These are phyloP conservation scores for Sebastes reedi DNA, from an alignment of 2,797 vertebrate genomes.

Conservation along the genomic window DNA sequence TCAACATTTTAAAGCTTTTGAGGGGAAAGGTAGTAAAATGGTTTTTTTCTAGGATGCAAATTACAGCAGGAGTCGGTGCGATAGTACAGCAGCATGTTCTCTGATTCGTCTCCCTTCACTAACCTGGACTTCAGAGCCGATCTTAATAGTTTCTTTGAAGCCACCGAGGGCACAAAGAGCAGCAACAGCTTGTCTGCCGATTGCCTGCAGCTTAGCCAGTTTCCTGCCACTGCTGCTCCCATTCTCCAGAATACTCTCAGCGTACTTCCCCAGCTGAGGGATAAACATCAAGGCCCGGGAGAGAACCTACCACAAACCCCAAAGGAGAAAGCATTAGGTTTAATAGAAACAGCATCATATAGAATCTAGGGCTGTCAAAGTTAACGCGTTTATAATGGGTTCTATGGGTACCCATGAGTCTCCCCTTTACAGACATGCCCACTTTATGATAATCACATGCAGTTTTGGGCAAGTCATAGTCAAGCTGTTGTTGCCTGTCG, in stretches of 20 bases:
- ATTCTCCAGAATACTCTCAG: slow-evolving; percentile 96
- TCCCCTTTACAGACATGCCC: no score
- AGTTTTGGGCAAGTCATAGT: no score
- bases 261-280: slow-evolving; percentile 95
- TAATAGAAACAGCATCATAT: background rate
- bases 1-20: background rate
- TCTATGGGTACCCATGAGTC: no score
- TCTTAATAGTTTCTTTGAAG: slow-evolving; percentile 99
- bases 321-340: slow-evolving; percentile 1
- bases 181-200: slow-evolving; percentile 95
- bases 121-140: slow-evolving; percentile 99
- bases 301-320: slow-evolving; percentile 83
- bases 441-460: no score
- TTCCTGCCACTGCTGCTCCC: slow-evolving; percentile 95
- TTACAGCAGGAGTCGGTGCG: background rate
- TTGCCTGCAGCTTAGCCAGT: slow-evolving; percentile 94
- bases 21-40: background rate
- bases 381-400: no score
- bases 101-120: slow-evolving; percentile 12
- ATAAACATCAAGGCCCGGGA: slow-evolving; percentile 98
- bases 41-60: background rate
- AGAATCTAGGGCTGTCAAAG: no score
- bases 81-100: background rate
- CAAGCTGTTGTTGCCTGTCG: no score
- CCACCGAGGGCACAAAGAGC: slow-evolving; percentile 98